Base-by-base conservation (phyloP, 2,888 invertebrate genomes). In the Athalia rosae region DNA sequence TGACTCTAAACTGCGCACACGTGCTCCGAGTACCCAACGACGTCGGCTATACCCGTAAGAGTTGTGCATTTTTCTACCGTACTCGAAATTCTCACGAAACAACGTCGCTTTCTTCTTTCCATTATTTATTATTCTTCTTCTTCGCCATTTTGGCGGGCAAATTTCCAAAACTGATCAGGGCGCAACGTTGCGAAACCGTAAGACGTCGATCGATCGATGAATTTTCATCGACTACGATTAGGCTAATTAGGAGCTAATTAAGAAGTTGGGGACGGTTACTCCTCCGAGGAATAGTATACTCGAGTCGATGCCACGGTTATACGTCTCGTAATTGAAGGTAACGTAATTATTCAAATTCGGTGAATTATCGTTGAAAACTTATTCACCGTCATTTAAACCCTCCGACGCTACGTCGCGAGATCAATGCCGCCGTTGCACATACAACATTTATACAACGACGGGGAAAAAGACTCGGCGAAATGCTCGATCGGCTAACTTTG, bases 161-260 rank as follows among this genome's bases (percentile, higher is more conserved):
- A 28, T 28, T 28, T 28, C 28, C 28, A 28, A 28, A 28, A 28
- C 28, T 28, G 47, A 62, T 4, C 4, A 4, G 8, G 2, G 8
- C 5, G 41, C 62, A 67, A 66, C 56, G 59, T 59, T n/a, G 4
- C 11, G 47, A 48, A 6, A 56, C 9, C n/a, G 45, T 56, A 45
- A 13, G 41, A 79, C 80, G 79, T 77, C 85, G 84, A 85, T 83
- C 82, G 83, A 83, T 82, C 81, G 84, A 85, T 86, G 84, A 83
- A 87, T 87, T 86, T 87, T 87, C 85, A 87, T 87, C 84, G 83
- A 80, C 81, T 81, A 79, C 79, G 77, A 71, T 79, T 76, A 82
- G 81, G 80, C 81, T 83, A 81, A 83, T 81, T 76, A 53, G 63
- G 79, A 81, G 81, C 82, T 82, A 82, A 83, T 82, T 82, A 28